phyloP scores from a whole-genome alignment of 2,797 vertebrate species.

The Rhinatrema bivittatum region DNA sequence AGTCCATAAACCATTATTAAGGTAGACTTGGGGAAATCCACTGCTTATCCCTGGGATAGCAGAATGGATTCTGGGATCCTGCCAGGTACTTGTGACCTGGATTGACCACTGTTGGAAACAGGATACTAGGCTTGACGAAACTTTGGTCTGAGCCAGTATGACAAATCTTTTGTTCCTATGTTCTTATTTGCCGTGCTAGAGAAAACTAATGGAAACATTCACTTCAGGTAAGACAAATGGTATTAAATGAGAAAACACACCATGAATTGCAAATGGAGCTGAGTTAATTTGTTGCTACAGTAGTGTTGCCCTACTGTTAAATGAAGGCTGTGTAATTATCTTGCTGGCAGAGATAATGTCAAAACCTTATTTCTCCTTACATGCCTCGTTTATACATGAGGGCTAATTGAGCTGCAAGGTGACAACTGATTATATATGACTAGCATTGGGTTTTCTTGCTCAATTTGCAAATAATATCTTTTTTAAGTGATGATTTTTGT shows the following conservation, averaged over 20 bases:
- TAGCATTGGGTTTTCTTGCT: slow-evolving; percentile 54
- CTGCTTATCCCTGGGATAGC: too few relatives aligned
- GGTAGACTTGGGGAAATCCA: too few relatives aligned
- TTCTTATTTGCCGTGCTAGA: slow-evolving; percentile 48
- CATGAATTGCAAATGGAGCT: slow-evolving; percentile 76
- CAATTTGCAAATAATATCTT: slow-evolving; percentile 57
- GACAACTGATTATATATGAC: slow-evolving; percentile 70
- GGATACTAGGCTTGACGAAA: too few relatives aligned
- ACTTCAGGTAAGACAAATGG: slow-evolving; percentile 77
- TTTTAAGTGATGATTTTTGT: slow-evolving; percentile 54
- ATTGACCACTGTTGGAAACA: too few relatives aligned
- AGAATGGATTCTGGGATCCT: too few relatives aligned
- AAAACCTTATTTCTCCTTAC: slow-evolving; percentile 77
- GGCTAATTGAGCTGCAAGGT: slow-evolving; percentile 79
- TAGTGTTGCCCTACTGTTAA: slow-evolving; percentile 78
- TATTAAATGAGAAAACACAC: slow-evolving; percentile 75
- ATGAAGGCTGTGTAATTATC: slow-evolving; percentile 79
- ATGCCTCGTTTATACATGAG: slow-evolving; percentile 73
- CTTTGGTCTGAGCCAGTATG: too few relatives aligned
- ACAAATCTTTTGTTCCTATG: too few relatives aligned
- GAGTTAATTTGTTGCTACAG: slow-evolving; percentile 78
- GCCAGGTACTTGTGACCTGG: too few relatives aligned
- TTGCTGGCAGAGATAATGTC: slow-evolving; percentile 76
- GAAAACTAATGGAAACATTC: slow-evolving; percentile 67
- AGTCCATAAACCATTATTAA: too few relatives aligned